Evolutionary conservation across 1,140 invertebrate species (phyloP).

Genomic region (Elysia chlorotica): DNA sequence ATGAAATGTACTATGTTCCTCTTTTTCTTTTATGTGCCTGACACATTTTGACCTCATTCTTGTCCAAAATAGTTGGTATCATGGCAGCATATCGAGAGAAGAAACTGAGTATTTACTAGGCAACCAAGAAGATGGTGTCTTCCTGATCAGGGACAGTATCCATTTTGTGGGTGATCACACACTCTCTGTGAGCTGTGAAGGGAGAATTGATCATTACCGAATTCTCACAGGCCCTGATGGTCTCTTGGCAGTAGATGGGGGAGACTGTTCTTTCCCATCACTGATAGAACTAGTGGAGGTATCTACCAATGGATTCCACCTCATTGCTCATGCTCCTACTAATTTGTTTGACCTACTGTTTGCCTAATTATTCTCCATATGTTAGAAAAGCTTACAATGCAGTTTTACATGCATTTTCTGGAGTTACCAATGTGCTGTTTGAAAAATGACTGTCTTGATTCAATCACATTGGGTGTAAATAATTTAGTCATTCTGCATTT

Average conservation of each 20-base stretch:
- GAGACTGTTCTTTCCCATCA: constrained; percentile 48
- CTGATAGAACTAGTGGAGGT: constrained; percentile 54
- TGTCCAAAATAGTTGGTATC: constrained; percentile 83
- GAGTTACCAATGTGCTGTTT: too few relatives aligned
- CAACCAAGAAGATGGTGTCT: constrained; percentile 80
- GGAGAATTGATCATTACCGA: constrained; percentile 50
- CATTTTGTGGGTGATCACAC: constrained; percentile 99
- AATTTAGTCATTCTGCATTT: too few relatives aligned
- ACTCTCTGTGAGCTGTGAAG: constrained; percentile 77
- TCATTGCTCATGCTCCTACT: too few relatives aligned
- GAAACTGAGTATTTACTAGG: constrained; percentile 85
- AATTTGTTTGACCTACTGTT: too few relatives aligned
- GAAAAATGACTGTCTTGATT: too few relatives aligned
- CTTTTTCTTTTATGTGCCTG: neutral
- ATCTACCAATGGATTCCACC: too few relatives aligned
- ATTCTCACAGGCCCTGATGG: constrained; percentile 41
- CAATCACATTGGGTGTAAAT: too few relatives aligned
- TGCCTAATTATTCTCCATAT: too few relatives aligned
- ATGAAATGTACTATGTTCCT: neutral
- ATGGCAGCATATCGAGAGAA: constrained; percentile 95
- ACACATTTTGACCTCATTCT: neutral
- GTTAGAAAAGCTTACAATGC: too few relatives aligned
- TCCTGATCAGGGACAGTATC: constrained; percentile 95
- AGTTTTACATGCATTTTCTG: too few relatives aligned
- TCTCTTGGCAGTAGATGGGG: constrained; percentile 49